Base-by-base conservation (phyloP, 2,113 vertebrate genomes). In the Anhinga rufa region DNA sequence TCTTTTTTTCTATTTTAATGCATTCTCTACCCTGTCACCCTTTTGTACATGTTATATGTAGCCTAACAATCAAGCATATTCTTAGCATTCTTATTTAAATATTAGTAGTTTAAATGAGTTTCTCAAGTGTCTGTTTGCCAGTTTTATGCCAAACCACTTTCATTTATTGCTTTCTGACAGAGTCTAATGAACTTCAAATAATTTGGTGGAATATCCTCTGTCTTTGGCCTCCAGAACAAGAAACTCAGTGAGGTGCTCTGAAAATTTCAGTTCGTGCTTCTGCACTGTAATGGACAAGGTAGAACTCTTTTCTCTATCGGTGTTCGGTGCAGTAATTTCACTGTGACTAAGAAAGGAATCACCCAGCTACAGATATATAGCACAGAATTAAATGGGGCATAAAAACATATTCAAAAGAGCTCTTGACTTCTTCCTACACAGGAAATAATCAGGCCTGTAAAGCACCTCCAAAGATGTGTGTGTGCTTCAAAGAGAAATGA, bases 161-260 rank as follows among this genome's bases (percentile, higher is more conserved):
- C 3, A 34, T 83, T 58, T 74, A 2, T 13, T 84, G 4, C 2
- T 36, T 86, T 89, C 48, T 12, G 36, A 72, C 77, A 10, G 13
- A 80, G 24, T 54, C 6, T 46, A 72, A 69, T 2, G 71, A 8
- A 25, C 17, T 77, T 80, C 44, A 52, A 82, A 74, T 6, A 22
- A 17, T 70, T 82, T 72, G 13, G 48, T 72, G 82, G 36, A 71
- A 55, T 16, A 32, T 54, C 3, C 9, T 5, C 3, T 69, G 4
- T 26, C 18, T 77, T 62, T 75, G 54, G 12, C 26, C 8, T 68
- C 14, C 32, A 81, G 15, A 69, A 54, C 4, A 81, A 84, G 20
- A 74, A 3, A 4, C 4, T 55, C 9, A 20, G 3, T 75, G 29
- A 55, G 26, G 9, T 0, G 1, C 8, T 17, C 24, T 24, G 6